phyloP scores from a whole-genome alignment of 2,113 vertebrate species.

The Lagopus muta region DNA sequence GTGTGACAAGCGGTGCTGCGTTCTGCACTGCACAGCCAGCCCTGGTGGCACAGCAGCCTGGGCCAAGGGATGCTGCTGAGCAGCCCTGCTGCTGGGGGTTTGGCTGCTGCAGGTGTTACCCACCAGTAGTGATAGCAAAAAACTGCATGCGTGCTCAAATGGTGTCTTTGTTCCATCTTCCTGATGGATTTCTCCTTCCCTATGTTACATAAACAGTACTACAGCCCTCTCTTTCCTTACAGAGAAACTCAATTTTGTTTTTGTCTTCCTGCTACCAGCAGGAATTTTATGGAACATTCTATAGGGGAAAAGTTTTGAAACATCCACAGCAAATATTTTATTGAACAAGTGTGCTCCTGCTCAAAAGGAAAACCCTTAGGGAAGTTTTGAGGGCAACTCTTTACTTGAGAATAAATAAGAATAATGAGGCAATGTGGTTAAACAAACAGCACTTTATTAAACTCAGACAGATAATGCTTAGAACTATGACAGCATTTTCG shows the following conservation, averaged over 20 bases:
- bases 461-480: not conserved
- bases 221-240: not conserved
- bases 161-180: not conserved
- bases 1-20: no score
- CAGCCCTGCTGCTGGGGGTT: no score
- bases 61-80: no score
- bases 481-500: not conserved
- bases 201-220: not conserved
- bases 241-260: not conserved
- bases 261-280: not conserved
- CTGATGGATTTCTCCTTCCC: not conserved
- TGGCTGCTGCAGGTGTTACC: not conserved
- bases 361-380: not conserved
- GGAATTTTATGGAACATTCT: not conserved
- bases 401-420: not conserved
- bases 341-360: no score
- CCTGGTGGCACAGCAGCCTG: no score
- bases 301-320: not conserved
- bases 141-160: rapidly evolving
- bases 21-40: no score
- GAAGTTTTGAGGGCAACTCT: not conserved
- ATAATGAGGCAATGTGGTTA: not conserved
- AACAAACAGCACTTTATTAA: slow-evolving; percentile 61
- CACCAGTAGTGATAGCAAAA: not conserved
- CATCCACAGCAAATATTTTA: not conserved